Evolutionary conservation across 2,113 vertebrate genomes (phyloP).

Genomic region (Pipa parva): DNA sequence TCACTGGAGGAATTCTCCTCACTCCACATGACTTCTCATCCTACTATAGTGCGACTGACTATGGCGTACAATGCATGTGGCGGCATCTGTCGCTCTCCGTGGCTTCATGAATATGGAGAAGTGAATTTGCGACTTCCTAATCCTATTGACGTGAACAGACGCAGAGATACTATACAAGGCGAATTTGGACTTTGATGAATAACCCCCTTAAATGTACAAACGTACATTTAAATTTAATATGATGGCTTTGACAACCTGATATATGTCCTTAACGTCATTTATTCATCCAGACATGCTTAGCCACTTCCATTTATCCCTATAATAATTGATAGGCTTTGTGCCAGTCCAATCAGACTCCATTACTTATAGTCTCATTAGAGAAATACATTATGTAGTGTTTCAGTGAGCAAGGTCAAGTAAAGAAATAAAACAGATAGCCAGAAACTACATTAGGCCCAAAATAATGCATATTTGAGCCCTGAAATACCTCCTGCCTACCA

Average conservation of each 20-base stretch:
- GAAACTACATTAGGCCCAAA: constrained; percentile 48
- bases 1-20: too few species aligned
- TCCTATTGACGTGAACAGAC: too few species aligned
- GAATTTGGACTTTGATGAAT: too few species aligned
- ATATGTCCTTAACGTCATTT: constrained; percentile 64
- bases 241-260: constrained; percentile 64
- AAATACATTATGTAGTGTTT: constrained; percentile 72
- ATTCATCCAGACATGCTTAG: constrained; percentile 68
- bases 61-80: too few species aligned
- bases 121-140: too few species aligned
- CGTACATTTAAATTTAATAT: too few species aligned
- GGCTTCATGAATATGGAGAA: too few species aligned
- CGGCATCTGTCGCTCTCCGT: too few species aligned
- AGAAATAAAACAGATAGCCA: constrained; percentile 53
- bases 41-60: too few species aligned
- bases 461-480: constrained; percentile 41
- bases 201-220: too few species aligned
- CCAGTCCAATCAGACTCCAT: constrained; percentile 85
- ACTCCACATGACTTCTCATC: too few species aligned
- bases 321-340: constrained; percentile 79
- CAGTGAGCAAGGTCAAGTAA: constrained; percentile 66
- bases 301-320: constrained; percentile 80
- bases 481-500: constrained; percentile 37
- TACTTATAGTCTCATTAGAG: constrained; percentile 82
- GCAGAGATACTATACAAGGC: too few species aligned